Conservation (phyloP, 2,797 vertebrate genomes). For the Euphonia xanthogaster region DNA sequence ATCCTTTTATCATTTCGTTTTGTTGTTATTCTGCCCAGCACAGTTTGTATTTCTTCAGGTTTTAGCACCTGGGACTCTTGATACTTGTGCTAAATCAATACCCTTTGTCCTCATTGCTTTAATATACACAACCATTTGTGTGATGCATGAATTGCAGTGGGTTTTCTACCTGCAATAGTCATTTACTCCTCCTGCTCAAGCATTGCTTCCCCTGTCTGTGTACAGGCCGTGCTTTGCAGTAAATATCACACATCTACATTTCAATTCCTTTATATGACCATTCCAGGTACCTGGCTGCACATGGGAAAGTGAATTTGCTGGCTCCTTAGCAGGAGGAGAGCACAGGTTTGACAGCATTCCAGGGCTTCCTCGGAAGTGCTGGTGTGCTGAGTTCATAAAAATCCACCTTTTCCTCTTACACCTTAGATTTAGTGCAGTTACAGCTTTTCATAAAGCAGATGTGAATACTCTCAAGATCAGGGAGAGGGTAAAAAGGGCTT, state of each 20-base stretch:
- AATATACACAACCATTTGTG: slow-evolving; percentile 69
- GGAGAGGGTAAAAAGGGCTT: background rate
- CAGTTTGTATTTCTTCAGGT: slow-evolving; percentile 67
- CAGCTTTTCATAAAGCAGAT: background rate
- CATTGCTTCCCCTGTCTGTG: background rate
- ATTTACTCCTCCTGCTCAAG: slow-evolving; percentile 44
- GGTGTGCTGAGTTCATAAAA: background rate
- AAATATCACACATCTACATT: slow-evolving; percentile 35
- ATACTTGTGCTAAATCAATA: slow-evolving; percentile 71
- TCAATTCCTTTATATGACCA: background rate
- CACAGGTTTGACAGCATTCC: background rate
- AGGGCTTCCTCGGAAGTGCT: background rate
- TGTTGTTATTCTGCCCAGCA: slow-evolving; percentile 64
- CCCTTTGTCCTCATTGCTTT: slow-evolving; percentile 69
- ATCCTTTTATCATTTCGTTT: slow-evolving; percentile 73
- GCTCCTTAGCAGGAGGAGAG: background rate
- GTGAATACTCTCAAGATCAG: background rate
- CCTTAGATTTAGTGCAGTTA: background rate
- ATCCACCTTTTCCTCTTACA: background rate
- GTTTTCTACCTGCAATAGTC: slow-evolving; percentile 48
- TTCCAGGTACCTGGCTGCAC: background rate
- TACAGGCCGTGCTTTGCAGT: background rate
- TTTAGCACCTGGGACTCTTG: slow-evolving; percentile 69
- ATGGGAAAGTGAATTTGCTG: background rate
- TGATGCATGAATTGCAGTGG: slow-evolving; percentile 70